Evolutionary conservation across 2,113 vertebrate species (phyloP).

Genomic region (Catharus minimus): DNA sequence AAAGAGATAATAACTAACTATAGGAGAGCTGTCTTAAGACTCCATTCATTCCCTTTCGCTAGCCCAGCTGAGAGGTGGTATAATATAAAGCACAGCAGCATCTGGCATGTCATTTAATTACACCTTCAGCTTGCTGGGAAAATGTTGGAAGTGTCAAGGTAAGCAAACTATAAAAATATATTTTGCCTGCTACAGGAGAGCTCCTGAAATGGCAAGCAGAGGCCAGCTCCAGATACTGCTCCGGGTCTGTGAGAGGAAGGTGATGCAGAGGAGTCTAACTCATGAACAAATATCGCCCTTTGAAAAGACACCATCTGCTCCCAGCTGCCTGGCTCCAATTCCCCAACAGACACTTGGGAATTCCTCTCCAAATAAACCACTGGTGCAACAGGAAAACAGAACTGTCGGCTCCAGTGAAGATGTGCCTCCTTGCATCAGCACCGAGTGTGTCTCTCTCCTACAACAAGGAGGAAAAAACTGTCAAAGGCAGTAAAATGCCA

Average conservation of each 20-base stretch:
- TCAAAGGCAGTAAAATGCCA: neutral
- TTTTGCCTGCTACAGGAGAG: neutral
- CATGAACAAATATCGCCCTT: neutral
- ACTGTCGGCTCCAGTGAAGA: neutral
- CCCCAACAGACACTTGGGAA: neutral
- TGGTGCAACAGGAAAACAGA: neutral
- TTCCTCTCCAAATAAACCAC: neutral
- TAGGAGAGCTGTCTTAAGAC: slow-evolving; percentile 49
- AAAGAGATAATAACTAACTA: slow-evolving; percentile 63
- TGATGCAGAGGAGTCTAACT: neutral
- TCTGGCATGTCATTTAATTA: slow-evolving; percentile 56
- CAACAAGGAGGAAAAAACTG: neutral
- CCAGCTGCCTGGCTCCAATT: neutral
- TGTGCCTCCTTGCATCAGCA: neutral
- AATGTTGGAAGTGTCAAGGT: slow-evolving; percentile 51
- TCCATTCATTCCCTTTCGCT: slow-evolving; percentile 34
- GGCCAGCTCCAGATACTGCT: neutral
- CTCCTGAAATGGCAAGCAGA: neutral
- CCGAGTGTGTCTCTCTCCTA: neutral
- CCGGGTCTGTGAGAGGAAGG: neutral
- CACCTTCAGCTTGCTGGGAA: slow-evolving; percentile 36
- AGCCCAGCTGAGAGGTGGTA: slow-evolving; percentile 34
- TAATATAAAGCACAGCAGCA: slow-evolving; percentile 5
- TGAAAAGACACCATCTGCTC: slow-evolving; percentile 28
- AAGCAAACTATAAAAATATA: slow-evolving; percentile 53